Percentiles rank a stretch among this genome's conserved stretches.
Conservation (phyloP, 2,888 invertebrate species). For the Archaeoteleia sp. region DNA sequence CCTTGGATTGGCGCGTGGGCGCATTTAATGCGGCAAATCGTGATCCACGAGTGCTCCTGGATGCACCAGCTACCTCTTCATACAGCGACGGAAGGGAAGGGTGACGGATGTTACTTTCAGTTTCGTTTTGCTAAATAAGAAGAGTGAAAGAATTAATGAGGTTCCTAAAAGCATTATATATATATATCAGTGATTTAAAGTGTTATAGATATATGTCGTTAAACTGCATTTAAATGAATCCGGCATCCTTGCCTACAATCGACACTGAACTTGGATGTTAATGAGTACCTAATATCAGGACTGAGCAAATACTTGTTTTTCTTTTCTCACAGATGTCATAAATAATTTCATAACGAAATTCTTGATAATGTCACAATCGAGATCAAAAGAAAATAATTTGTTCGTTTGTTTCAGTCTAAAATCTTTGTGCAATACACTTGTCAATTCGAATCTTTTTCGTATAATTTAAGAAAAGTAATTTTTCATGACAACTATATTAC, state of each 20-base stretch:
- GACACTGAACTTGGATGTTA: slow-evolving; percentile 46
- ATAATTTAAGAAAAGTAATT: slow-evolving; percentile 7
- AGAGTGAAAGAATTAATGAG: slow-evolving; percentile 32
- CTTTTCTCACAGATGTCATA: slow-evolving; percentile 1
- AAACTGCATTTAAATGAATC: slow-evolving; percentile 34
- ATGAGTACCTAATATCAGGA: slow-evolving; percentile 51
- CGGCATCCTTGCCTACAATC: slow-evolving; percentile 46
- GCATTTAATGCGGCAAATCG: slow-evolving; percentile 6
- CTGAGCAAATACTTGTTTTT: slow-evolving; percentile 49
- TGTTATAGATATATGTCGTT: slow-evolving; percentile 22
- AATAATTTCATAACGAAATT: background rate
- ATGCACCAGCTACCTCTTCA: slow-evolving; percentile 52
- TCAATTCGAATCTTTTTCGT: slow-evolving; percentile 16
- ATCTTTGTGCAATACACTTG: slow-evolving; percentile 24
- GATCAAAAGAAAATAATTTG: background rate
- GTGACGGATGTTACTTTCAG: slow-evolving; percentile 53
- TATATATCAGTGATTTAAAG: slow-evolving; percentile 13
- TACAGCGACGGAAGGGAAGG: slow-evolving; percentile 53
- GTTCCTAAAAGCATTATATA: slow-evolving; percentile 39
- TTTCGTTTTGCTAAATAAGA: slow-evolving; percentile 14
- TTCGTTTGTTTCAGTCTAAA: background rate
- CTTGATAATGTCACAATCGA: background rate
- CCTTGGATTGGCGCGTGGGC: background rate
- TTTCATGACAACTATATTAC: slow-evolving; percentile 27
- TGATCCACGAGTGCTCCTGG: slow-evolving; percentile 42